Evolutionary conservation across 2,113 vertebrate genomes (phyloP).

Genomic region (Mystacornis crossleyi): DNA sequence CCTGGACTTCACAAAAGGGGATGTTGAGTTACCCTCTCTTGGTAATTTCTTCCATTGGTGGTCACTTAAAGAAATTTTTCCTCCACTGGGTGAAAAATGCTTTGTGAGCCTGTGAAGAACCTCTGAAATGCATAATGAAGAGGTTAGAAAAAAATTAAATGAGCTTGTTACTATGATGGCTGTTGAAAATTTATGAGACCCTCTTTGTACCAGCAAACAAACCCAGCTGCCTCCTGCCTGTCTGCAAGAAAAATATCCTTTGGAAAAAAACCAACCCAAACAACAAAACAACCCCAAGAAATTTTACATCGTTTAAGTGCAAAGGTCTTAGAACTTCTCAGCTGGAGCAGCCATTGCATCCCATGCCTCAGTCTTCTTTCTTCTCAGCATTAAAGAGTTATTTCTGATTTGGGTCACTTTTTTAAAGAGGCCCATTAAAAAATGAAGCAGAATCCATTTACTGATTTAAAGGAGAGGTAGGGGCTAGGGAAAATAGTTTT

Average conservation of each 20-base stretch:
- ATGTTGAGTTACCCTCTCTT: neutral
- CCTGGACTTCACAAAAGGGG: neutral
- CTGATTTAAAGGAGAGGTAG: neutral
- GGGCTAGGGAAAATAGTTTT: neutral
- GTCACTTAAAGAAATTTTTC: neutral
- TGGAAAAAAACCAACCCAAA: neutral
- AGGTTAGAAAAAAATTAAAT: neutral
- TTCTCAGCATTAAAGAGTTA: neutral
- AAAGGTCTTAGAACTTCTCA: neutral
- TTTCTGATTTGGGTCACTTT: neutral
- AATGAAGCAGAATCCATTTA: neutral
- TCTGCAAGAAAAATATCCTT: neutral
- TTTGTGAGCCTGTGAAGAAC: neutral
- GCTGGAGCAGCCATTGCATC: neutral
- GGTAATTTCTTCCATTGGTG: neutral
- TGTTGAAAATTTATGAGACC: slow-evolving; percentile 33
- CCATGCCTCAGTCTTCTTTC: neutral
- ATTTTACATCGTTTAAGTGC: neutral
- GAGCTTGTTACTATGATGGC: neutral
- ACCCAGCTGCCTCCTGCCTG: neutral
- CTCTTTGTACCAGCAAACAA: slow-evolving; percentile 13
- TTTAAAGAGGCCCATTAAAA: neutral
- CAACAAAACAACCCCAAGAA: neutral
- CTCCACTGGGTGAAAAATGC: neutral
- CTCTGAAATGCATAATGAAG: neutral